These are phyloP conservation scores for Chionis minor DNA, from an alignment of 2,113 vertebrate genomes.

Conservation along the genomic window DNA sequence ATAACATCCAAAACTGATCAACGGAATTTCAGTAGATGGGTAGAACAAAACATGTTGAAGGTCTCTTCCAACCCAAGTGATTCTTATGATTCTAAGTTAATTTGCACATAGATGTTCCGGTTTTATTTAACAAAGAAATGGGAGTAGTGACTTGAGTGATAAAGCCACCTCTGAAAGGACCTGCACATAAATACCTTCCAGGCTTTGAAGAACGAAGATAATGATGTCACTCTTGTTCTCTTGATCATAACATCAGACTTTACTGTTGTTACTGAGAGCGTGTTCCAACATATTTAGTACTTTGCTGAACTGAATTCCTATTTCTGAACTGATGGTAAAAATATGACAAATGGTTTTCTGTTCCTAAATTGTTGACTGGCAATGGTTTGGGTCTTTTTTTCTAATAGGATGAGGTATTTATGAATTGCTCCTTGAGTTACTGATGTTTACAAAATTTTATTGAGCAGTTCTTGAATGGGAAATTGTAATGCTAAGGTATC, in stretches of 20 bases:
- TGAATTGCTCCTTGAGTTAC: neutral
- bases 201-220: neutral
- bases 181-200: neutral
- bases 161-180: neutral
- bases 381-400: neutral
- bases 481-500: neutral
- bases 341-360: fast-evolving
- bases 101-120: neutral
- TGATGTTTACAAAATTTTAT: neutral
- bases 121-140: neutral
- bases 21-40: neutral
- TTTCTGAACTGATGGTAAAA: neutral
- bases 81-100: neutral
- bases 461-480: neutral
- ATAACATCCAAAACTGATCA: neutral
- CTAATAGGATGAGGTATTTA: neutral
- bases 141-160: neutral
- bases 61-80: too few species aligned
- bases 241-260: neutral
- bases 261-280: neutral
- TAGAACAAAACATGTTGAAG: neutral
- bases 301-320: neutral
- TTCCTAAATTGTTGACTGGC: neutral
- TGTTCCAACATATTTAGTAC: neutral
- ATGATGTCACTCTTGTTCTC: neutral